Evolutionary conservation across 2,113 vertebrate genomes (phyloP).

Genomic region (Oenanthe melanoleuca): DNA sequence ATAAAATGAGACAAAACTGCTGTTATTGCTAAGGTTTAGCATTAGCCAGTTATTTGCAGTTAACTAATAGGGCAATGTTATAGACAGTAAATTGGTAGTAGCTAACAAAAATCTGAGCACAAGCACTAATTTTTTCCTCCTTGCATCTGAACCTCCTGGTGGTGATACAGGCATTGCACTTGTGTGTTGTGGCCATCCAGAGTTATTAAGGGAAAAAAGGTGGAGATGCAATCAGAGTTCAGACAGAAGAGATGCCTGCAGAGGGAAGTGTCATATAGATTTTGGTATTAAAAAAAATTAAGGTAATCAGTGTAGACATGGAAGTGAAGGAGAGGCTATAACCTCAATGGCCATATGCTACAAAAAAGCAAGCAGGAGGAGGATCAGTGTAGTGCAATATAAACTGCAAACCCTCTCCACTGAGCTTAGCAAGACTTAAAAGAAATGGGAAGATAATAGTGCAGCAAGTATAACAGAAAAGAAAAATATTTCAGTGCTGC

Average conservation of each 20-base stretch:
- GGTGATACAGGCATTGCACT: background rate
- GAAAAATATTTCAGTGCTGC: background rate
- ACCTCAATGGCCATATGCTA: constrained; percentile 19
- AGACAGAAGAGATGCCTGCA: background rate
- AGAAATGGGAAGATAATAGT: background rate
- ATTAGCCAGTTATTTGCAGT: background rate
- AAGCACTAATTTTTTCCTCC: background rate
- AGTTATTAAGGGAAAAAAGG: background rate
- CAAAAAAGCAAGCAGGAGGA: background rate
- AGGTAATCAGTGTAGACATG: constrained; percentile 21
- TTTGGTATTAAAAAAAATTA: constrained; percentile 33
- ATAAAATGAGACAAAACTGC: background rate
- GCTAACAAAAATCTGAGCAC: background rate
- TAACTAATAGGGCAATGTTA: background rate
- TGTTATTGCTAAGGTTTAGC: background rate
- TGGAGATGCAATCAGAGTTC: background rate
- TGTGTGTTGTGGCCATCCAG: background rate
- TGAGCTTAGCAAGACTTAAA: constrained; percentile 17
- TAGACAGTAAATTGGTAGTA: background rate
- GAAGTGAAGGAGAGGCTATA: constrained; percentile 23
- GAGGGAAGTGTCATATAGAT: constrained; percentile 26
- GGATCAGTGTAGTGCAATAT: background rate
- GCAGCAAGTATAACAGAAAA: background rate
- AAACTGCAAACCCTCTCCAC: background rate
- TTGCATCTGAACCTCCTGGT: background rate